Conservation (phyloP, 2,113 vertebrate species). For the Tragelaphus strepsiceros region DNA sequence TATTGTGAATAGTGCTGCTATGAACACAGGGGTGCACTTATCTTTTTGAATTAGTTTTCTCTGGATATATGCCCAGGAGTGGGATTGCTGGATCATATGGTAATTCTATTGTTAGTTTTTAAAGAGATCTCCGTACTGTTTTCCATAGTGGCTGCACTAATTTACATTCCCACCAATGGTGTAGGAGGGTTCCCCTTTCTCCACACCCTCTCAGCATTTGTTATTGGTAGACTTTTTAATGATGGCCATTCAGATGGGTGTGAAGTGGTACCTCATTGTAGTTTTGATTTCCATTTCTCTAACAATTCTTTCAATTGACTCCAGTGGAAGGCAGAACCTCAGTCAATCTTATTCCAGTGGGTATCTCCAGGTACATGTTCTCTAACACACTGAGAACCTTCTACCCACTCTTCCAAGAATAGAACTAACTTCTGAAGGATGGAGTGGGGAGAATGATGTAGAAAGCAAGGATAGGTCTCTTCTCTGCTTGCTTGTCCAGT, state of each 20-base stretch:
- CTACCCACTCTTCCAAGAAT: neutral
- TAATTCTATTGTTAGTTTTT: neutral
- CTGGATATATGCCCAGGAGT: neutral
- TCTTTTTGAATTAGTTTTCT: neutral
- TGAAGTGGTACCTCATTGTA: neutral
- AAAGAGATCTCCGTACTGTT: neutral
- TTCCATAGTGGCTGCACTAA: neutral
- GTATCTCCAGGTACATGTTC: neutral
- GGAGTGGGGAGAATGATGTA: neutral
- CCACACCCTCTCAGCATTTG: neutral
- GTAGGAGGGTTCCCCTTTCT: neutral
- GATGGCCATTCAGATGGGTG: neutral
- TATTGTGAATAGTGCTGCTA: neutral
- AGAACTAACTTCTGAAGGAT: neutral
- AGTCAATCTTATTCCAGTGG: neutral
- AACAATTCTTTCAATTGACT: neutral
- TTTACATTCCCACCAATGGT: neutral
- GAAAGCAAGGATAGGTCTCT: neutral
- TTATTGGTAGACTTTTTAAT: neutral
- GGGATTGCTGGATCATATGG: neutral
- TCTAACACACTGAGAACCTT: neutral
- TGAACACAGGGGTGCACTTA: neutral
- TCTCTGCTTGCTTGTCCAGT: neutral
- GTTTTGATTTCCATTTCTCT: neutral
- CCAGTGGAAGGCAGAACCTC: neutral